Evolutionary conservation across 2,888 invertebrate genomes (phyloP).

Genomic region (Sclerodermus sp.): DNA sequence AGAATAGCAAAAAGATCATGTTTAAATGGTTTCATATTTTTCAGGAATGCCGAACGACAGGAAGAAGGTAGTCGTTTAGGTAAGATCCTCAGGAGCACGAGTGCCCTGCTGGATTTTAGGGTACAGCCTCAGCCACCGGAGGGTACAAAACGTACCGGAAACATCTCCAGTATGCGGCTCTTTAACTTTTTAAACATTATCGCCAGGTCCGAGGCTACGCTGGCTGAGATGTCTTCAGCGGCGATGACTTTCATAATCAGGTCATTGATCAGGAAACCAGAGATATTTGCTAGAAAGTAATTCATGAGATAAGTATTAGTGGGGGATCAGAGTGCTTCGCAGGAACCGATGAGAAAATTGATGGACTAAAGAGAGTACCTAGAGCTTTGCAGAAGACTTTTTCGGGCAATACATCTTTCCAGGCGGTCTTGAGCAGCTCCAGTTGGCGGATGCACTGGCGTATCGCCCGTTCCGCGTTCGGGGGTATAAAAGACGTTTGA

Average conservation of each 20-base stretch:
- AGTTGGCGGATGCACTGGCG: conserved; percentile 84
- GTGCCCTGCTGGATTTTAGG: no score
- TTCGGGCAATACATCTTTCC: conserved; percentile 81
- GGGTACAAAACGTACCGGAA: conserved; percentile 68
- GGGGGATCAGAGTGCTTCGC: no score
- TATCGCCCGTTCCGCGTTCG: conserved; percentile 70
- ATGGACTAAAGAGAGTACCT: conserved; percentile 61
- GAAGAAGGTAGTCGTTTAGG: not conserved
- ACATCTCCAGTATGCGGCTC: conserved; percentile 72
- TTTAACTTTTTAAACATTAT: conserved; percentile 73
- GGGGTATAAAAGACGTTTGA: conserved; percentile 63
- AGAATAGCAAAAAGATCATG: not conserved
- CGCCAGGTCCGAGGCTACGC: conserved; percentile 79
- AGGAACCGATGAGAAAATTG: not conserved
- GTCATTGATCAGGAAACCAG: conserved; percentile 70
- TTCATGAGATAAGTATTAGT: conserved; percentile 16
- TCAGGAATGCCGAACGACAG: conserved; percentile 9
- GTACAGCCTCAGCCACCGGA: no score
- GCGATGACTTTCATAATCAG: conserved; percentile 68
- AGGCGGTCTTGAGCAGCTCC: conserved; percentile 81
- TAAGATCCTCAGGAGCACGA: no score
- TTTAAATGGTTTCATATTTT: conserved; percentile 19
- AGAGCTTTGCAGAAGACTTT: conserved; percentile 75
- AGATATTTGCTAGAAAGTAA: conserved; percentile 62
- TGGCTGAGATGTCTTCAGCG: conserved; percentile 85